phyloP scores from a whole-genome alignment of 2,888 invertebrate species.

The Drosophila pseudotalamancana region DNA sequence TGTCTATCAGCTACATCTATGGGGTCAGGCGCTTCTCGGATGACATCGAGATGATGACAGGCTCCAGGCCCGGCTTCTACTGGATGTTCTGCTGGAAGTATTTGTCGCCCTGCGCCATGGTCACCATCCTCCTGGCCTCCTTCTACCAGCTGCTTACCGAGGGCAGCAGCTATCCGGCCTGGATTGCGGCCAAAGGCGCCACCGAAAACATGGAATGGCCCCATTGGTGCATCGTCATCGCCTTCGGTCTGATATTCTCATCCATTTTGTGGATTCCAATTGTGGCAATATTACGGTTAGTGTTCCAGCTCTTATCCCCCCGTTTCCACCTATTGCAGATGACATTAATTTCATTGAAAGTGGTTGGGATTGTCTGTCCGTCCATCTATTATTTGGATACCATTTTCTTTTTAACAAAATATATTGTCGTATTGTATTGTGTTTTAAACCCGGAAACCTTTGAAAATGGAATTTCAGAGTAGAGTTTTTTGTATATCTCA shows the following conservation, averaged over 20 bases:
- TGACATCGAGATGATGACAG: constrained; percentile 98
- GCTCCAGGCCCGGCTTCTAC: constrained; percentile 93
- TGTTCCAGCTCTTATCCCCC: too few relatives aligned
- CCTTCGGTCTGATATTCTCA: constrained; percentile 89
- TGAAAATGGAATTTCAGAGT: too few relatives aligned
- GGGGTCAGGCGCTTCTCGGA: constrained; percentile 96
- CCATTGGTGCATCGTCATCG: constrained; percentile 91
- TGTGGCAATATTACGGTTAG: constrained; percentile 91
- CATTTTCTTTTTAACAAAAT: too few relatives aligned
- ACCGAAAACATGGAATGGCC: constrained; percentile 94
- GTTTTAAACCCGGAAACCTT: too few relatives aligned
- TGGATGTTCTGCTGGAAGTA: constrained; percentile 98
- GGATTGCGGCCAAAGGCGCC: constrained; percentile 90
- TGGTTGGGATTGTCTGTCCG: too few relatives aligned
- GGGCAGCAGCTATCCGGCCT: constrained; percentile 94
- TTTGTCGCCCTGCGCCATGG: constrained; percentile 94
- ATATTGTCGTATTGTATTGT: too few relatives aligned
- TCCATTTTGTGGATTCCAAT: constrained; percentile 95
- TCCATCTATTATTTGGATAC: too few relatives aligned
- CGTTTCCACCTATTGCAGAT: background rate
- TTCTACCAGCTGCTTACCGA: constrained; percentile 91
- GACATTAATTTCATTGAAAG: too few relatives aligned
- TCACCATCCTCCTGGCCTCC: constrained; percentile 93
- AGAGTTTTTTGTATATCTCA: too few relatives aligned
- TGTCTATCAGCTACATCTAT: constrained; percentile 97